Conservation (phyloP, 1,140 invertebrate genomes). For the Psilanteris sp. region DNA sequence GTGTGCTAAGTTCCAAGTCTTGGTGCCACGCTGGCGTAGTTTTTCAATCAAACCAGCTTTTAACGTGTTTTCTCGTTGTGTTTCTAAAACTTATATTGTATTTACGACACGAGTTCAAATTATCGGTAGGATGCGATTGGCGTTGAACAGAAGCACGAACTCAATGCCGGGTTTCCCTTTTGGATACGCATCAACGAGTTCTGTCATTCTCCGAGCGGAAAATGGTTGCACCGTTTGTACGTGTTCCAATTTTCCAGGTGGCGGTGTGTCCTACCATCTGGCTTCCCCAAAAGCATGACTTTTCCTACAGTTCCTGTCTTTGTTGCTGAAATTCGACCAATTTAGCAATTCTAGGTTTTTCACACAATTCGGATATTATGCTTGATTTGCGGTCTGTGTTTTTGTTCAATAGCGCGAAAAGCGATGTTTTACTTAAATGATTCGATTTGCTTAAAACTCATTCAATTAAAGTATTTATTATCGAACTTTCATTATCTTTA, state of each 20-base stretch:
- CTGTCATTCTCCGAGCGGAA: constrained; percentile 60
- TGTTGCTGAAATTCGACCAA: constrained; percentile 28
- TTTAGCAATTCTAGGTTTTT: constrained; percentile 27
- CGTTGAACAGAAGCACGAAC: constrained; percentile 35
- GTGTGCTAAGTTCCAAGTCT: background rate
- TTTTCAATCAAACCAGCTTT: constrained; percentile 22
- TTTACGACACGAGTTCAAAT: constrained; percentile 32
- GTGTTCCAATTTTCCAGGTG: constrained; percentile 63
- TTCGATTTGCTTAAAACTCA: background rate
- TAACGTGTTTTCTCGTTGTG: constrained; percentile 6
- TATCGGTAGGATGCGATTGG: constrained; percentile 49
- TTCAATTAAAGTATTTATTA: constrained; percentile 9
- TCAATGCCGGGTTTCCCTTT: constrained; percentile 47
- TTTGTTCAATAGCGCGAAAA: constrained; percentile 23
- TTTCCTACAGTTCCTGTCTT: constrained; percentile 56
- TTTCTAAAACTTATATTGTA: constrained; percentile 18
- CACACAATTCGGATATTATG: constrained; percentile 13
- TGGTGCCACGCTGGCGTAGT: background rate
- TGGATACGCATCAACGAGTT: constrained; percentile 55
- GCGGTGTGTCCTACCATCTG: constrained; percentile 55
- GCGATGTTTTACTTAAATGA: constrained; percentile 10
- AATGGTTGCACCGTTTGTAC: constrained; percentile 56
- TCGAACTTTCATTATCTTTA: background rate
- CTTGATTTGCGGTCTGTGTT: constrained; percentile 10
- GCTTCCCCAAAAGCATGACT: constrained; percentile 47